Evolutionary conservation across 2,797 vertebrate genomes (phyloP).

Genomic region (Pseudochromis fuscus): DNA sequence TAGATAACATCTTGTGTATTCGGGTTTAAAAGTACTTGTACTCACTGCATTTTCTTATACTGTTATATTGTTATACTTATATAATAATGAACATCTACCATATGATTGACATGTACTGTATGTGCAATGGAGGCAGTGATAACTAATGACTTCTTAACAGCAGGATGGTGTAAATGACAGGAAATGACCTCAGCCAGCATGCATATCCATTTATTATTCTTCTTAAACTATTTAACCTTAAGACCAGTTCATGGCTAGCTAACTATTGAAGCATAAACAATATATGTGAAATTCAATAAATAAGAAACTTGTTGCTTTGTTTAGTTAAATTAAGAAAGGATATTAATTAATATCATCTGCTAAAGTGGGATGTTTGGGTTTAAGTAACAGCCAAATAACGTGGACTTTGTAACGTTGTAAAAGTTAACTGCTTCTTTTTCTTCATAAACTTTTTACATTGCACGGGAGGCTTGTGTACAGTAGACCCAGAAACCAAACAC

Average conservation of each 20-base stretch:
- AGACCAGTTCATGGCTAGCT: no score
- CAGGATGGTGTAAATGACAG: slow-evolving; percentile 50
- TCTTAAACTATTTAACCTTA: slow-evolving; percentile 12
- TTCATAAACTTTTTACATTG: slow-evolving; percentile 4
- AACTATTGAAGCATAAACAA: no score
- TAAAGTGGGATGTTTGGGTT: neutral
- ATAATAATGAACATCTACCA: neutral
- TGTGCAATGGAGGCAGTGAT: slow-evolving; percentile 15
- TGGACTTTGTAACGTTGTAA: neutral
- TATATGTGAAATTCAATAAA: no score
- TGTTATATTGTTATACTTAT: rapidly evolving
- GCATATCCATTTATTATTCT: slow-evolving; percentile 35
- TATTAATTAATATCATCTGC: no score
- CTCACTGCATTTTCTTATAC: no score
- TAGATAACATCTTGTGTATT: neutral
- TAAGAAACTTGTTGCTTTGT: no score
- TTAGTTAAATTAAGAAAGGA: no score
- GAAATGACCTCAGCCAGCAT: slow-evolving; percentile 55
- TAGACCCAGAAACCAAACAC: slow-evolving; percentile 40
- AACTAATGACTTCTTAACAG: slow-evolving; percentile 50
- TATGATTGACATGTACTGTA: slow-evolving; percentile 3
- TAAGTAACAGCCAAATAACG: neutral
- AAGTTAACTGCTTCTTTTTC: neutral
- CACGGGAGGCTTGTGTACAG: neutral
- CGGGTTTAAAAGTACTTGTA: no score